Evolutionary conservation across 1,140 invertebrate species (phyloP).

Genomic region (Lethocerus indicus): DNA sequence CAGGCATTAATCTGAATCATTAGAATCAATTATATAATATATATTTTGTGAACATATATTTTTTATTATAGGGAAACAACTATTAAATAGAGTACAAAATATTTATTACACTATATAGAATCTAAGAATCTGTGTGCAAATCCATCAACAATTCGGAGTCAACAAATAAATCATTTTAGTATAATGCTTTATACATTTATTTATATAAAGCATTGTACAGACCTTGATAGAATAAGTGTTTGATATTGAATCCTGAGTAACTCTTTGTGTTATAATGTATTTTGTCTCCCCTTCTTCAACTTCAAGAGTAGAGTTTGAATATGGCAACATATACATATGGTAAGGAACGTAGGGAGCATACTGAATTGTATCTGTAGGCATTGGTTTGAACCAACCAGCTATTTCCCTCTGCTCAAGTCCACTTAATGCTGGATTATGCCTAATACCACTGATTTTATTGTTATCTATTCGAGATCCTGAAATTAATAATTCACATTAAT

Average conservation of each 20-base stretch:
- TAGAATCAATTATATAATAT: too few relatives aligned
- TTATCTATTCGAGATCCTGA: slow-evolving; percentile 42
- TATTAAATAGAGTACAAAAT: too few relatives aligned
- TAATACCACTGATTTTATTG: slow-evolving; percentile 75
- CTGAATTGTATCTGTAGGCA: slow-evolving; percentile 39
- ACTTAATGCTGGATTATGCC: slow-evolving; percentile 79
- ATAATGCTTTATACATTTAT: too few relatives aligned
- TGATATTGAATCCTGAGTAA: slow-evolving; percentile 32
- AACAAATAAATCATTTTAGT: too few relatives aligned
- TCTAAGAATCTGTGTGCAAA: too few relatives aligned
- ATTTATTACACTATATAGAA: too few relatives aligned
- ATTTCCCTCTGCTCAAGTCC: slow-evolving; percentile 76
- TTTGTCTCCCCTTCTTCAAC: slow-evolving; percentile 55
- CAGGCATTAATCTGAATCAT: too few relatives aligned
- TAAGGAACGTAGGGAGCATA: slow-evolving; percentile 45
- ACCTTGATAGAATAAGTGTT: slow-evolving; percentile 28
- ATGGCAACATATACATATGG: slow-evolving; percentile 40
- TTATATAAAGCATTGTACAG: too few relatives aligned
- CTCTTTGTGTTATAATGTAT: slow-evolving; percentile 53
- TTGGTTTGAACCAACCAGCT: slow-evolving; percentile 73
- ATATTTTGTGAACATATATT: too few relatives aligned
- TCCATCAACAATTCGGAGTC: too few relatives aligned
- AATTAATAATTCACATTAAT: neutral
- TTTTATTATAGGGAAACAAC: too few relatives aligned
- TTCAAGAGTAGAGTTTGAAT: slow-evolving; percentile 35